phyloP scores from a whole-genome alignment of 1,140 invertebrate species.

The Yoshiicerus persimilis region DNA sequence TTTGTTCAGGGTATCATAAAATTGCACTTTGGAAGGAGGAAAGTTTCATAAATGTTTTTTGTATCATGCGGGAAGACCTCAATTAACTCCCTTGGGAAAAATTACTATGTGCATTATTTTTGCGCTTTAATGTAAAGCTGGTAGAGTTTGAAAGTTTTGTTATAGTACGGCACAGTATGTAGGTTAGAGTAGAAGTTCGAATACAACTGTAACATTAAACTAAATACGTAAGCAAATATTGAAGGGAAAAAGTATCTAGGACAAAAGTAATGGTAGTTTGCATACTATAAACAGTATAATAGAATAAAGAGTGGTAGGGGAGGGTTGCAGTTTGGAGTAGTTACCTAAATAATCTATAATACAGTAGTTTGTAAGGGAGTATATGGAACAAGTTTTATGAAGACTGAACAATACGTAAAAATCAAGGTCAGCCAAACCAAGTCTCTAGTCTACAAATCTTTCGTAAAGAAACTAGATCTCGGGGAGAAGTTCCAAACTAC shows the following conservation, averaged over 20 bases:
- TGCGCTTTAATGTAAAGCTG: background rate
- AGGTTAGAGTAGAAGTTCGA: no score
- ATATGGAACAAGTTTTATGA: background rate
- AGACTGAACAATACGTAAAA: constrained; percentile 2
- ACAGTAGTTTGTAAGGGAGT: background rate
- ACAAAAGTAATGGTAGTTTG: background rate
- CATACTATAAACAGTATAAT: background rate
- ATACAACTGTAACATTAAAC: background rate
- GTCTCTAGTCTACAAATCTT: background rate
- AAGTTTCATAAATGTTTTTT: background rate
- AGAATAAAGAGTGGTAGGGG: background rate
- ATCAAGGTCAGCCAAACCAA: background rate
- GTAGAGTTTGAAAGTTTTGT: background rate
- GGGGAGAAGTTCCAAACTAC: background rate
- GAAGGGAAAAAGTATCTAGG: background rate
- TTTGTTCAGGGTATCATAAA: background rate
- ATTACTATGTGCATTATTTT: constrained; percentile 18
- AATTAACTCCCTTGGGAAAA: background rate
- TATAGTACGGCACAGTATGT: no score
- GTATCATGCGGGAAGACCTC: background rate
- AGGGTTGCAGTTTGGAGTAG: no score
- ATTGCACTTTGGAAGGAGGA: background rate
- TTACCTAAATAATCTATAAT: background rate
- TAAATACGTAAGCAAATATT: background rate
- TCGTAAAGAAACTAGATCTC: background rate